phyloP scores from a whole-genome alignment of 2,888 invertebrate species.

The Standfussiana lucernea region DNA sequence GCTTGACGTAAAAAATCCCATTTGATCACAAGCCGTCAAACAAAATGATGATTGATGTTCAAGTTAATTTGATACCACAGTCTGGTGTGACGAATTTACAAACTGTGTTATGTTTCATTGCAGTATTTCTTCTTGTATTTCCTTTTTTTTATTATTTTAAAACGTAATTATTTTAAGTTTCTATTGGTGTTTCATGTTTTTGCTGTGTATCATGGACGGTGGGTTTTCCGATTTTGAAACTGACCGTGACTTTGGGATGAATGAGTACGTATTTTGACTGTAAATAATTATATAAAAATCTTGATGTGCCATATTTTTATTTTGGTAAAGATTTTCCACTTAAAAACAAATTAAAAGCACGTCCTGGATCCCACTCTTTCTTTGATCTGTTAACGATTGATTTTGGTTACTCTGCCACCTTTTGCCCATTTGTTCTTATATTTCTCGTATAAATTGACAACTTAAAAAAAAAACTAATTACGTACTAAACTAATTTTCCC shows the following conservation, averaged over 20 bases:
- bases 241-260: slow-evolving; percentile 27
- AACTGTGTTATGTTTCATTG: slow-evolving; percentile 62
- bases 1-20: slow-evolving; percentile 76
- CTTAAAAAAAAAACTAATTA: not conserved
- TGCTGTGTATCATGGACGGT: slow-evolving; percentile 26
- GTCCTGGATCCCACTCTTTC: not conserved
- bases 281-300: not conserved
- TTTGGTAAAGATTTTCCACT: not conserved
- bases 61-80: slow-evolving; percentile 62
- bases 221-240: slow-evolving; percentile 33
- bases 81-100: slow-evolving; percentile 73
- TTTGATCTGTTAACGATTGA: not conserved
- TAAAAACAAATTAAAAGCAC: not conserved
- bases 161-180: slow-evolving; percentile 63
- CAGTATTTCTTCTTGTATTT: slow-evolving; percentile 56
- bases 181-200: slow-evolving; percentile 54
- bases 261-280: not conserved
- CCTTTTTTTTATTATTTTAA: slow-evolving; percentile 48
- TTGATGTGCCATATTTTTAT: not conserved
- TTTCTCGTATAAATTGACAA: not conserved
- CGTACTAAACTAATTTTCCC: not conserved
- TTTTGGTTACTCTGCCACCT: not conserved
- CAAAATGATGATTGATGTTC: slow-evolving; percentile 82
- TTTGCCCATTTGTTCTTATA: not conserved
- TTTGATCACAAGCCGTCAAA: slow-evolving; percentile 78